Conservation (phyloP, 2,888 invertebrate genomes). For the Pyrocoelia pectoralis region DNA sequence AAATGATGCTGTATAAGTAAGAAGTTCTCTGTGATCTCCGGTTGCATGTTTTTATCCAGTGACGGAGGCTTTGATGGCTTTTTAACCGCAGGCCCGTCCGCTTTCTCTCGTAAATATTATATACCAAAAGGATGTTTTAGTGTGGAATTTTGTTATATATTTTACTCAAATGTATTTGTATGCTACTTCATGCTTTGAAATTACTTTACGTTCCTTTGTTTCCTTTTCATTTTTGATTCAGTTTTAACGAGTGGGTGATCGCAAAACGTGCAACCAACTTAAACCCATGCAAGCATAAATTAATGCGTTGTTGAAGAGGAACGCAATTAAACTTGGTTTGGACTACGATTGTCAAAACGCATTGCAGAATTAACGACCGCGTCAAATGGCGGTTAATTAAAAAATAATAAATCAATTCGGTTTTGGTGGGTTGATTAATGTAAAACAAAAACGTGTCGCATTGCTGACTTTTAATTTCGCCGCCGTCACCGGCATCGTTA, state of each 20-base stretch:
- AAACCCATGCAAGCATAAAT: no score
- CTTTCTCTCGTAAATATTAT: slow-evolving; percentile 9
- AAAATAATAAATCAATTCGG: no score
- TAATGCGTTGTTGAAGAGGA: no score
- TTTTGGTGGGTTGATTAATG: neutral
- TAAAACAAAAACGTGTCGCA: slow-evolving; percentile 3
- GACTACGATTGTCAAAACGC: no score
- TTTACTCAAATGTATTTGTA: neutral
- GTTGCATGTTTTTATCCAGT: slow-evolving; percentile 21
- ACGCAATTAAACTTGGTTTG: no score
- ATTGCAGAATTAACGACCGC: no score
- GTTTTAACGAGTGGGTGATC: neutral
- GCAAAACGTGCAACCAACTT: neutral
- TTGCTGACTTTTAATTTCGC: neutral
- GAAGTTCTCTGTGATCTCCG: slow-evolving; percentile 26
- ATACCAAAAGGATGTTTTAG: neutral
- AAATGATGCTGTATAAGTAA: slow-evolving; percentile 18
- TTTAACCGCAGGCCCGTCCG: slow-evolving; percentile 22
- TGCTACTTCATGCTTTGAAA: neutral
- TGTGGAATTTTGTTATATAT: slow-evolving; percentile 1
- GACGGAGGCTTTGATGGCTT: slow-evolving; percentile 24
- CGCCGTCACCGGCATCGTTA: neutral
- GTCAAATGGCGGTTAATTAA: no score
- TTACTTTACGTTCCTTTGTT: neutral
- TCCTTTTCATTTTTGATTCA: neutral